A percentile compares a stretch with the other conserved stretches of the same genome.
phyloP scores from a whole-genome alignment of 2,888 invertebrate species.

The Acanthoscelides obtectus region DNA sequence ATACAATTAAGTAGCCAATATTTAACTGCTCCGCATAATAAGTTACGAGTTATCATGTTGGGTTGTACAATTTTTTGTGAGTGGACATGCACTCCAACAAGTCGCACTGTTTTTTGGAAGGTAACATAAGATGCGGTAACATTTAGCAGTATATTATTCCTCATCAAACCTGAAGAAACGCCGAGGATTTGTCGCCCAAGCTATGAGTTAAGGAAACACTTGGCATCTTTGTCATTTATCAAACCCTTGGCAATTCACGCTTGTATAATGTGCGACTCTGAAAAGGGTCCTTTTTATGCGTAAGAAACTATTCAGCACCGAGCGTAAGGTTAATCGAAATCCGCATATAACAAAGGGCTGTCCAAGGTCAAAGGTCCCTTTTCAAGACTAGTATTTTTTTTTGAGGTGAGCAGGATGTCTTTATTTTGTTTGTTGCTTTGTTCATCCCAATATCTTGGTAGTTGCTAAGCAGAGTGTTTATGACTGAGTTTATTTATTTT shows the following conservation, averaged over 20 bases:
- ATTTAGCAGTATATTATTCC: too few relatives aligned
- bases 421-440: background rate
- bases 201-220: background rate
- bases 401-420: constrained; percentile 9
- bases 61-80: too few relatives aligned
- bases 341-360: constrained; percentile 10
- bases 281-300: constrained; percentile 8
- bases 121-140: too few relatives aligned
- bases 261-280: background rate
- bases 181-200: background rate
- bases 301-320: background rate
- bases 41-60: too few relatives aligned
- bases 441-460: background rate
- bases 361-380: constrained; percentile 8
- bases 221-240: background rate
- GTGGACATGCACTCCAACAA: too few relatives aligned
- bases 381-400: constrained; percentile 2
- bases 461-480: background rate
- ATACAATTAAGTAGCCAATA: too few relatives aligned
- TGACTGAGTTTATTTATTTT: background rate
- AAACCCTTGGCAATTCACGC: background rate
- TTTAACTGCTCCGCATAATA: too few relatives aligned
- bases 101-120: too few relatives aligned
- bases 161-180: too few relatives aligned
- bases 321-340: constrained; percentile 11